A percentile compares a stretch with the other conserved stretches of the same genome.
These are phyloP conservation scores for Peromyscus eremicus DNA, from an alignment of 2,797 vertebrate species.

Conservation along the genomic window DNA sequence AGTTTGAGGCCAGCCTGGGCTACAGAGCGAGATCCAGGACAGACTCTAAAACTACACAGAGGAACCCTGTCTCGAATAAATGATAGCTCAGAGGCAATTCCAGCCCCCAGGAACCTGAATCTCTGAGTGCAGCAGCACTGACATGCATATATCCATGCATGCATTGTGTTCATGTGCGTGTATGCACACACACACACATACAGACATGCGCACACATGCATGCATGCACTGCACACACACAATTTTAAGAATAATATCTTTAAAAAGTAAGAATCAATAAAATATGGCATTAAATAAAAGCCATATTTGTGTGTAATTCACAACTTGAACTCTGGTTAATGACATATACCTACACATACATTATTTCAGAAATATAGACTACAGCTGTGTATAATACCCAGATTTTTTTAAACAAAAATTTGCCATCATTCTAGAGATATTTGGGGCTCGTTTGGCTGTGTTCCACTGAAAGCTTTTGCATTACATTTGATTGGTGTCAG, in stretches of 20 bases:
- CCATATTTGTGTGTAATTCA: not conserved
- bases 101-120: not conserved
- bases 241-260: not conserved
- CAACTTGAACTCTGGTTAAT: not conserved
- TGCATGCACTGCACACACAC: not conserved
- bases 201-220: not conserved
- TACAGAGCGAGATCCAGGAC: too few species aligned
- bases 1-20: too few species aligned
- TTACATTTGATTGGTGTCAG: not conserved
- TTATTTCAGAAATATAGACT: conserved; percentile 20
- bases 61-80: too few species aligned
- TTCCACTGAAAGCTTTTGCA: conserved; percentile 19
- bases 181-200: not conserved
- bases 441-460: not conserved
- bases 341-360: not conserved
- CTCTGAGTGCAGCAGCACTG: not conserved
- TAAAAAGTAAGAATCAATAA: not conserved
- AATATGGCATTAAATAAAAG: conserved; percentile 17
- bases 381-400: not conserved
- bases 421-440: not conserved
- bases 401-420: conserved; percentile 36
- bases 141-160: not conserved
- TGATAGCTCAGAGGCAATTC: not conserved
- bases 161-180: not conserved
- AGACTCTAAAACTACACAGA: too few species aligned